Evolutionary conservation across 2,888 invertebrate species (phyloP), one percentile per base, ranked within the genome.

Genomic region (Synergus itoensis): DNA sequence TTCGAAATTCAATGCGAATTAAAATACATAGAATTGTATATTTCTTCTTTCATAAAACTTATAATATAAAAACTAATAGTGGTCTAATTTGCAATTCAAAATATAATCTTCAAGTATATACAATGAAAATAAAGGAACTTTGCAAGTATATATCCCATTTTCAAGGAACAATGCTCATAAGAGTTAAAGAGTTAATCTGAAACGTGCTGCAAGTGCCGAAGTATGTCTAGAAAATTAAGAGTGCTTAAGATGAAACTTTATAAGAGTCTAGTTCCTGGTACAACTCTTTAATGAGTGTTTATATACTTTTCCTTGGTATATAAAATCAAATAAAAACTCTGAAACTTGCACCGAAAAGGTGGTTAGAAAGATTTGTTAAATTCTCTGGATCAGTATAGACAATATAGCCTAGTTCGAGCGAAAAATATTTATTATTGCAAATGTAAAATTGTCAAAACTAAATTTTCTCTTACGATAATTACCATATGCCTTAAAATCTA

Each of bases 271-370:
- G n/a, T 41, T 45, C 45, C 67, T 69, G 21, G 14, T 45, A 69
- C 67, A 69, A 48, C 45, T 45, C 67, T 45, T 69, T 45, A 69
- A 69, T 69, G 67, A 45, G 45, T 69, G 16, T 43, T 48, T 48
- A 69, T 45, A 28, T 28, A 28, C 45, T 69, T 69, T 4, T 28
- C 28, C 43, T 69, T 45, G 28, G 14, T 45, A 12, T 28, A 69
- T 48, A 69, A 45, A 67, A 69, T 69, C 67, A 43, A 69, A 69
- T 45, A 28, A 45, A 28, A 48, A 16, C 28, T 45, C 1, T 14
- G 16, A 69, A 69, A 5, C 45, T 65, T 48, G 43, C 16, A 12
- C 28, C 1, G 2, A 7, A 3, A 28, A 69, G 4, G 67, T 48
- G 21, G 12, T 21, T 21, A 41, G 1, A 67, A 65, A 45, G 5